These are phyloP conservation scores for Acestrorhynchus altus DNA, from an alignment of 2,797 vertebrate species.

Conservation along the genomic window DNA sequence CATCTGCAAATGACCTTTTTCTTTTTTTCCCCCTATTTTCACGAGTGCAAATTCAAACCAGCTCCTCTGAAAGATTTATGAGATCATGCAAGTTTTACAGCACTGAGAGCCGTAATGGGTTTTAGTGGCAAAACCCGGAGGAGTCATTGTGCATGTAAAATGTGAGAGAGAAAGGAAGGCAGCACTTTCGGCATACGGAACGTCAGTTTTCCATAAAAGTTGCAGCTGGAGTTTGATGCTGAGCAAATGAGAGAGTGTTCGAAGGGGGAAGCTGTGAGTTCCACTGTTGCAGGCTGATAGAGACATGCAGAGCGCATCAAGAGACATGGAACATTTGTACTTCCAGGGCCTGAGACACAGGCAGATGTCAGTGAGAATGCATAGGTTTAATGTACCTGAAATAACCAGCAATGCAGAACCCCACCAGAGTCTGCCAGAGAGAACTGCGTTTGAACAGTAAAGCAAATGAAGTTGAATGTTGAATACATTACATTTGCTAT, in stretches of 20 bases:
- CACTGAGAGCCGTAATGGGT: slow-evolving; percentile 88
- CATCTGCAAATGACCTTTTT: background rate
- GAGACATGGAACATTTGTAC: slow-evolving; percentile 2
- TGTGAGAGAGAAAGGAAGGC: slow-evolving; percentile 69
- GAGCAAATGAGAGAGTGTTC: slow-evolving; percentile 20
- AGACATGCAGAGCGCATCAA: slow-evolving; percentile 3
- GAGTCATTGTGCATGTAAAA: slow-evolving; percentile 83
- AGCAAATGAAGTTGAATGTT: background rate
- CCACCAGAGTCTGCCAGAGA: background rate
- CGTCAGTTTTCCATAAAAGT: slow-evolving; percentile 74
- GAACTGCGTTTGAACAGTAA: background rate
- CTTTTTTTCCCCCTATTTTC: background rate
- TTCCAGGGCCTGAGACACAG: background rate
- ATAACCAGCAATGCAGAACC: background rate
- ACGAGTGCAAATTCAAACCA: slow-evolving; percentile 76
- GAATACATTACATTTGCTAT: background rate
- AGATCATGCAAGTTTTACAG: slow-evolving; percentile 91
- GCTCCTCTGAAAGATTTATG: slow-evolving; percentile 89
- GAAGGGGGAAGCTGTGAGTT: background rate
- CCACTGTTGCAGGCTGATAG: background rate
- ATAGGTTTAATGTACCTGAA: background rate
- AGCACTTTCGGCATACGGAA: slow-evolving; percentile 76
- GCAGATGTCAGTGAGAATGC: background rate
- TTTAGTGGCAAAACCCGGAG: slow-evolving; percentile 82
- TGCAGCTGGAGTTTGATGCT: slow-evolving; percentile 59